A percentile compares a stretch with the other conserved stretches of the same genome.
Evolutionary conservation across 2,797 vertebrate species (phyloP).

Genomic region (Labeo calbasu): DNA sequence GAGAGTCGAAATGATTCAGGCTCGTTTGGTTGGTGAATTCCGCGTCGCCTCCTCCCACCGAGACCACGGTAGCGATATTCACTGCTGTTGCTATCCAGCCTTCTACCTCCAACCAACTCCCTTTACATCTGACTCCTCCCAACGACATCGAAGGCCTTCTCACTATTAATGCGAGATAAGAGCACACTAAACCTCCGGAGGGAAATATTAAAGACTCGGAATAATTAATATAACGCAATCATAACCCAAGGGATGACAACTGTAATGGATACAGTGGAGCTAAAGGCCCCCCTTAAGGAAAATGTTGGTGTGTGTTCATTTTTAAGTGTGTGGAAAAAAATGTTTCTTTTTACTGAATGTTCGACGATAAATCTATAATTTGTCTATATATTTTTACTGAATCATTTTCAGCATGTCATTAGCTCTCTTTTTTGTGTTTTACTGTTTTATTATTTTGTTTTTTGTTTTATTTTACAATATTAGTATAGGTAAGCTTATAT

Average conservation of each 20-base stretch:
- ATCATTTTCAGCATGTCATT: background rate
- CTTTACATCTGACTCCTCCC: slow-evolving; percentile 72
- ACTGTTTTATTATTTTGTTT: background rate
- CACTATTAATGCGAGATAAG: slow-evolving; percentile 44
- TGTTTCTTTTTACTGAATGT: background rate
- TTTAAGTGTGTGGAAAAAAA: background rate
- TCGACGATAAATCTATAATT: background rate
- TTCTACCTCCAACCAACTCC: slow-evolving; percentile 75
- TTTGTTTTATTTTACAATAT: background rate
- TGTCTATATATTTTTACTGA: background rate
- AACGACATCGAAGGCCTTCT: slow-evolving; percentile 59
- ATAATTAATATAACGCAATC: slow-evolving; percentile 18
- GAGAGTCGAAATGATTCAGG: slow-evolving; percentile 57
- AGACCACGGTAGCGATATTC: slow-evolving; percentile 68
- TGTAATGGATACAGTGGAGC: slow-evolving; percentile 4
- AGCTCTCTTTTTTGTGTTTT: background rate
- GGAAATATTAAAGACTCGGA: slow-evolving; percentile 13
- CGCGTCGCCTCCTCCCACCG: slow-evolving; percentile 73
- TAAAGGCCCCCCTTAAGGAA: background rate
- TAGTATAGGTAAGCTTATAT: background rate
- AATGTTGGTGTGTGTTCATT: background rate
- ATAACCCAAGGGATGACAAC: slow-evolving; percentile 4
- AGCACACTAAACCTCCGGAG: slow-evolving; percentile 18
- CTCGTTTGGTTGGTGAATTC: slow-evolving; percentile 67
- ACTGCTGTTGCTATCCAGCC: slow-evolving; percentile 82